Percentiles rank a stretch among this genome's conserved stretches.
Evolutionary conservation across 2,797 vertebrate species (phyloP).

Genomic region (Lithobates pipiens): DNA sequence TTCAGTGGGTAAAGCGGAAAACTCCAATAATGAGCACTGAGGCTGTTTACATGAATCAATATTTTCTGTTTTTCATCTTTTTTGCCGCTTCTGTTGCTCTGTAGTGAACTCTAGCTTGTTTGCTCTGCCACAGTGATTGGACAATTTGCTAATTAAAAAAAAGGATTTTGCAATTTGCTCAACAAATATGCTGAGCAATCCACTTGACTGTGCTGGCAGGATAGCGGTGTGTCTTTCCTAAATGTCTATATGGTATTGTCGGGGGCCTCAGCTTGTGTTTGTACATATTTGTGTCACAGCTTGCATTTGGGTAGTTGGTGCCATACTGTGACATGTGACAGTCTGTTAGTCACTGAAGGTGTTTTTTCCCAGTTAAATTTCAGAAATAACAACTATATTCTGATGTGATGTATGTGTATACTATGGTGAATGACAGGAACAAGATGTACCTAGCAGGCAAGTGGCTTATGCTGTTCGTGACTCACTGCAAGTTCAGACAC

Average conservation of each 20-base stretch:
- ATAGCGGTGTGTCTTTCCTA: neutral
- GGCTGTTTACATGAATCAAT: neutral
- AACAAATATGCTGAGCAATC: slow-evolving; percentile 10
- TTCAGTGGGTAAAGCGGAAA: neutral
- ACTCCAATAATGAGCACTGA: neutral
- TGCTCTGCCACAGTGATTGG: slow-evolving; percentile 21
- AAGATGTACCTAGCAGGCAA: neutral
- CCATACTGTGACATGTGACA: slow-evolving; percentile 1
- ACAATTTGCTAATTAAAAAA: slow-evolving; percentile 42
- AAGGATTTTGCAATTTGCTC: slow-evolving; percentile 23
- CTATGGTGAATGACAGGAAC: neutral
- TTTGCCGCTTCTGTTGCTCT: slow-evolving; percentile 7
- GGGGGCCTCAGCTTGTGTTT: neutral
- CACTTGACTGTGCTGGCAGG: slow-evolving; percentile 8
- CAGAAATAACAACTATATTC: slow-evolving; percentile 7
- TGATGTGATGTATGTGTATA: slow-evolving; percentile 4
- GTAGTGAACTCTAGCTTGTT: slow-evolving; percentile 17
- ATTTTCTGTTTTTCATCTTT: neutral
- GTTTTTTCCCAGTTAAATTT: slow-evolving; percentile 13
- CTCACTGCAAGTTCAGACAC: neutral
- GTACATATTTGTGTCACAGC: slow-evolving; percentile 14
- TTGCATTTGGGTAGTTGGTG: neutral
- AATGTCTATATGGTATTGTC: neutral
- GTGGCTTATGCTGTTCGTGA: neutral
- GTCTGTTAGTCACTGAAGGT: neutral